phyloP scores from a whole-genome alignment of 2,797 vertebrate genomes.

The Eupleurogrammus muticus region DNA sequence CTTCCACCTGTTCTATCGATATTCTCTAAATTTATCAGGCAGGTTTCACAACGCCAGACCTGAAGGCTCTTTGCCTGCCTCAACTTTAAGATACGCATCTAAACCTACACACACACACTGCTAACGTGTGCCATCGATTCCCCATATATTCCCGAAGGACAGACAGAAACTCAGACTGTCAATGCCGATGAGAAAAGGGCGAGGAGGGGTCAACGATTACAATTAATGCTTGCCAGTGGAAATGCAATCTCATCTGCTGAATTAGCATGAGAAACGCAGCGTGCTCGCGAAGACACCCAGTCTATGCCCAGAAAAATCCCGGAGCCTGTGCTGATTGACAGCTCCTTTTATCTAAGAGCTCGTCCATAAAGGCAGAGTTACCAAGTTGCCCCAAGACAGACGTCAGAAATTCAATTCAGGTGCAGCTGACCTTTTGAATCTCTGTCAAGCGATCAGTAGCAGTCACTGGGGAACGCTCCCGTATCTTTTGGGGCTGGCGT shows the following conservation, averaged over 20 bases:
- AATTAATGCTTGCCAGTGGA: slow-evolving; percentile 30
- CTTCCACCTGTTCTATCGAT: slow-evolving; percentile 14
- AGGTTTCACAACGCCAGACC: slow-evolving; percentile 17
- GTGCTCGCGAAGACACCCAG: slow-evolving; percentile 30
- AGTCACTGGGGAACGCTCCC: slow-evolving; percentile 3
- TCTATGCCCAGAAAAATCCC: neutral
- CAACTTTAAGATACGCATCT: slow-evolving; percentile 30
- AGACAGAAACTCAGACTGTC: neutral
- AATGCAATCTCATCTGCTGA: slow-evolving; percentile 34
- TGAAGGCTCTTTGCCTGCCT: neutral
- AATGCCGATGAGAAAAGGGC: slow-evolving; percentile 8
- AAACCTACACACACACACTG: slow-evolving; percentile 14
- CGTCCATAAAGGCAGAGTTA: slow-evolving; percentile 24
- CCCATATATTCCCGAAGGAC: neutral
- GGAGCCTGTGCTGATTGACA: slow-evolving; percentile 39
- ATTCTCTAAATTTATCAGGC: slow-evolving; percentile 27
- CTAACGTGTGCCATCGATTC: slow-evolving; percentile 27
- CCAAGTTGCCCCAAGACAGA: slow-evolving; percentile 26
- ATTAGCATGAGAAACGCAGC: slow-evolving; percentile 52
- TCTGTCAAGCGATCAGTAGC: slow-evolving; percentile 30
- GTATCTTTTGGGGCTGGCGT: slow-evolving; percentile 20
- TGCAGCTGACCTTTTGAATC: slow-evolving; percentile 60
- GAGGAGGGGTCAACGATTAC: slow-evolving; percentile 23
- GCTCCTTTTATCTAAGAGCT: slow-evolving; percentile 41
- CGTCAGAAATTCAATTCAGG: slow-evolving; percentile 59